Evolutionary conservation across 2,113 vertebrate species (phyloP), one percentile per base, ranked within the genome.

Genomic region (Nettapus auritus): DNA sequence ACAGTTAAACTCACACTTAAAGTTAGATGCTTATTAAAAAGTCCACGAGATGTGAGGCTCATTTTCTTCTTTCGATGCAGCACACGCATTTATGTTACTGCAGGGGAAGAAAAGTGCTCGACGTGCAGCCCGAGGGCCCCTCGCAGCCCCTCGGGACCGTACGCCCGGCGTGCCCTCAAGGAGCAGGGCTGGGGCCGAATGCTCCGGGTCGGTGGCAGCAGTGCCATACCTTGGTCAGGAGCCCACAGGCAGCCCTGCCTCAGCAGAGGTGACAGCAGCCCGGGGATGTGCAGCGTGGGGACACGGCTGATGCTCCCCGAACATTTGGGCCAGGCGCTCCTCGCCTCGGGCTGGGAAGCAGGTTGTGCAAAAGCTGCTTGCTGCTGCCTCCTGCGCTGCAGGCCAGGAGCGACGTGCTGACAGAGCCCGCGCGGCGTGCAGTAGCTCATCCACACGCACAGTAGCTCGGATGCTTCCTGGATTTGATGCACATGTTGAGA

Each of bases 401-500:
- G 75, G 66, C 56, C 60, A 19, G 89, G 73, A 59, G 88, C 87
- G 21, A 94, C 17, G 56, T 18, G 93, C 91, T 85, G 93, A 93
- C 92, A 95, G 95, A 70, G 14, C 38, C 89, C 2, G 40, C 19
- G 6, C 3, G 73, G 42, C 7, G 48, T 23, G 93, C 89, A 46
- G 96, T 40, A 94, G 96, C 93, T 86, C 80, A 31, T 46, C 31
- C 93, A 85, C 82, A 36, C 1, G 13, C 83, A 63, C 70, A 4
- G 96, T 69, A 97, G 95, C 92, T 19, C 20, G 0, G 46, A 12
- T 8, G 12, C 70, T 91, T 38, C 93, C 89, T 91, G 95, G 78
- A 85, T 96, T 25, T 9, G 75, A 31, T 57, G 95, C 95, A 96
- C 94, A 88, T 95, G 92, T 91, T 53, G 82, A 28, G 93, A 79